Percentiles rank a stretch among this genome's conserved stretches.
phyloP scores from a whole-genome alignment of 2,113 vertebrate species.

The Corydoras maculifer region DNA sequence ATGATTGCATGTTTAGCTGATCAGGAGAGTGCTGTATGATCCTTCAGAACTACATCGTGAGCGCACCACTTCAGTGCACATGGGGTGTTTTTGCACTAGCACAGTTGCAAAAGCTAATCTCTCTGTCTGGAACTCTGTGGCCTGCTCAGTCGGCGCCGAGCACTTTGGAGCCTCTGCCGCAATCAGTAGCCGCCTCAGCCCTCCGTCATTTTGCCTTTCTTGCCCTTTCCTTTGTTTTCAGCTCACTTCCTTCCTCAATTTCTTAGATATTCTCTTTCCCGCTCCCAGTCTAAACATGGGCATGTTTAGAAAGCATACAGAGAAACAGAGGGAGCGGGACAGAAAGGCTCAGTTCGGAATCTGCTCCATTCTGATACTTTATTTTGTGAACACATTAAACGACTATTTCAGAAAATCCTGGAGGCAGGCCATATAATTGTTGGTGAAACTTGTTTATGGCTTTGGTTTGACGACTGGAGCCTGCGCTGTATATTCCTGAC shows the following conservation, averaged over 20 bases:
- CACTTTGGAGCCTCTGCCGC: constrained; percentile 43
- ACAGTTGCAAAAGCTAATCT: constrained; percentile 35
- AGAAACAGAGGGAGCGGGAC: constrained; percentile 12
- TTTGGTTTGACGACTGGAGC: constrained; percentile 1
- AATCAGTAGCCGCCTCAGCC: constrained; percentile 49
- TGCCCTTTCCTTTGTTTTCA: constrained; percentile 70
- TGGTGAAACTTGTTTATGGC: constrained; percentile 24
- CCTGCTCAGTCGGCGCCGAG: constrained; percentile 55
- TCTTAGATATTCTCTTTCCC: constrained; percentile 58
- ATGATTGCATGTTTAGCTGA: not conserved
- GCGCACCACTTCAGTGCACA: constrained; percentile 20
- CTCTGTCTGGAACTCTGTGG: constrained; percentile 51
- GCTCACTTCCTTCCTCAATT: constrained; percentile 67
- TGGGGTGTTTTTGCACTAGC: constrained; percentile 17
- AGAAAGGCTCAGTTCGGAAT: not conserved
- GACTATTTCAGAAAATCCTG: constrained; percentile 14
- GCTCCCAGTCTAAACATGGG: constrained; percentile 59
- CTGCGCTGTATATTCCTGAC: constrained; percentile 10
- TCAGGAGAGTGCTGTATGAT: constrained; percentile 25
- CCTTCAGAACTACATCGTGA: constrained; percentile 30
- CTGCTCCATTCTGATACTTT: constrained; percentile 4
- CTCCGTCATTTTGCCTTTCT: constrained; percentile 57
- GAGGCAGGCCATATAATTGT: constrained; percentile 21
- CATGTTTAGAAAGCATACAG: constrained; percentile 61
- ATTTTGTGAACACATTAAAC: constrained; percentile 9